Evolutionary conservation across 2,888 invertebrate genomes (phyloP), one percentile per base, ranked within the genome.

Genomic region (Orchesella flavescens): DNA sequence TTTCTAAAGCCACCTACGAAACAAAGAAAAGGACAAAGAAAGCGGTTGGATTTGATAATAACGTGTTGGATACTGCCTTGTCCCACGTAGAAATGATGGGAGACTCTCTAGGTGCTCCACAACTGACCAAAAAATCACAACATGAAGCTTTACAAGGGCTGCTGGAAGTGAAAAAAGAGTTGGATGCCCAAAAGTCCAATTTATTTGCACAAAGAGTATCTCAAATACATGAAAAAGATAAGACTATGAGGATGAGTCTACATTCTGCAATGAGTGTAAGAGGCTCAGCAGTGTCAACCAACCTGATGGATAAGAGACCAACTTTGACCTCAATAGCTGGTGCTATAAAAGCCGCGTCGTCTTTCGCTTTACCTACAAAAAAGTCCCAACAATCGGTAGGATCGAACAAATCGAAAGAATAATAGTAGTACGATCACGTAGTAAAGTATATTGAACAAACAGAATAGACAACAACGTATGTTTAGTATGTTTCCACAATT

Each of bases 21-120:
- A 7, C 49, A 1, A 49, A 49, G 10, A 49, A 49, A 2, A 21
- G 34, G 17, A 68, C 68, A 17, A 55, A 46, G 10, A 15, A 23
- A 46, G 1, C 24, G 1, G 81, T 81, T 65, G 81, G 75, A 24
- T 81, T 81, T 68, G 63, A 72, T 34, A 53, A 9, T n/a, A 21
- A 17, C 17, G 15, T 72, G 13, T 7, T 71, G n/a, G 69, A 71
- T 5, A 19, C 7, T 44, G 23, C 24, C 19, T 65, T 65, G 3
- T 17, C 21, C 2, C 19, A 59, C n/a, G n/a, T n/a, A 19, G 59
- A 4, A 59, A 19, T 59, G 34, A 34, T 34, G 7, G 3, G 34
- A 2, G 34, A 34, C n/a, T n/a, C n/a, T n/a, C n/a, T n/a, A n/a
- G n/a, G 34, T 34, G 34, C 3, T 34, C 34, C 34, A n/a, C n/a